phyloP scores from a whole-genome alignment of 2,797 vertebrate genomes.

The Steatocranus sp. region DNA sequence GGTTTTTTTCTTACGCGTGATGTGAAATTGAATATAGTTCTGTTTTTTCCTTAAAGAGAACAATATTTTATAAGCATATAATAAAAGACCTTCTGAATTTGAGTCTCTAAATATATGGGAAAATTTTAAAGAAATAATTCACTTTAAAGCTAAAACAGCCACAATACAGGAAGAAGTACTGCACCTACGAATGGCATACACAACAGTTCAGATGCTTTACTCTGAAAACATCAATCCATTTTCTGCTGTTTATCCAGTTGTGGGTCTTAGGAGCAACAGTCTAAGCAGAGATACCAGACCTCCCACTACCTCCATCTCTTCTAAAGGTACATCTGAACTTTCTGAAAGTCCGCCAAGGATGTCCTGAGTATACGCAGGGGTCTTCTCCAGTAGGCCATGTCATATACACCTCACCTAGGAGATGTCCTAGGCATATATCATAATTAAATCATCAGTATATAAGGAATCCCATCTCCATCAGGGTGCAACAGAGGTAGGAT shows the following conservation, averaged over 20 bases:
- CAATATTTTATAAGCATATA: not conserved
- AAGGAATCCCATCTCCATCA: not conserved
- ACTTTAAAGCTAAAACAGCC: not conserved
- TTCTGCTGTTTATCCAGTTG: not conserved
- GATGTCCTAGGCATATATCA: not conserved
- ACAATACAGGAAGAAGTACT: not conserved
- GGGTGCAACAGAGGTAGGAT: not conserved
- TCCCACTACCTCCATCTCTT: not conserved
- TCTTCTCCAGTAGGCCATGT: not conserved
- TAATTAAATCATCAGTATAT: not conserved
- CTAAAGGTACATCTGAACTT: not conserved
- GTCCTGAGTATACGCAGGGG: not conserved
- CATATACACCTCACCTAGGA: not conserved
- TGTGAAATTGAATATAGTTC: not conserved
- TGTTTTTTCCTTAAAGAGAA: not conserved
- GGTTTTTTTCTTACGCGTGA: not conserved
- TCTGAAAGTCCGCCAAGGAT: not conserved
- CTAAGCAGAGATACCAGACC: not conserved
- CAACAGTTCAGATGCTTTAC: not conserved
- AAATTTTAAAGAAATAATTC: not conserved
- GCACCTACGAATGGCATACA: not conserved
- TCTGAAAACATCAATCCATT: not conserved
- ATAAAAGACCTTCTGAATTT: not conserved
- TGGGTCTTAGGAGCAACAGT: not conserved
- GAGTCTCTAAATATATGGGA: not conserved